phyloP scores from a whole-genome alignment of 2,797 vertebrate genomes.

The Lithobates pipiens region DNA sequence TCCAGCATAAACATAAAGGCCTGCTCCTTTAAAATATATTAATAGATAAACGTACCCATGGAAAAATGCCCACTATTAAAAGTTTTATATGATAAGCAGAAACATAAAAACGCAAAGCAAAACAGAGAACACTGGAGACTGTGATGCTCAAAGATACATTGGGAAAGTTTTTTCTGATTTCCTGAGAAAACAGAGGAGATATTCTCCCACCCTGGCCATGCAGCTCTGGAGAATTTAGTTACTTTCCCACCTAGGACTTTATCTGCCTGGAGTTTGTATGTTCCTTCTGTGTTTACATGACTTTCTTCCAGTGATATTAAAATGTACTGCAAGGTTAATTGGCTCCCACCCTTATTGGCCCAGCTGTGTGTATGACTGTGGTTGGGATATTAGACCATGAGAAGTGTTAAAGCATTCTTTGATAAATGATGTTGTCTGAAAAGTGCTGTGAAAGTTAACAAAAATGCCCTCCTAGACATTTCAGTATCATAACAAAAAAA shows the following conservation, averaged over 20 bases:
- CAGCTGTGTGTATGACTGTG: neutral
- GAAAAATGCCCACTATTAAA: slow-evolving; percentile 15
- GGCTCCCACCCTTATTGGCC: neutral
- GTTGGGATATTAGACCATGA: neutral
- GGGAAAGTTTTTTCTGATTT: neutral
- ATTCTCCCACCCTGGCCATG: too few relatives aligned
- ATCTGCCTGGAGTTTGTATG: neutral
- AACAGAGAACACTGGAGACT: slow-evolving; percentile 9
- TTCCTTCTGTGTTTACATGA: neutral
- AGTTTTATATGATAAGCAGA: neutral
- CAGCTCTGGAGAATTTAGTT: too few relatives aligned
- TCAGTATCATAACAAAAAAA: neutral
- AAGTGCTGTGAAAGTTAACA: neutral
- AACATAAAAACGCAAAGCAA: neutral
- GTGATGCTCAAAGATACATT: neutral
- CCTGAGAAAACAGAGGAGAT: too few relatives aligned
- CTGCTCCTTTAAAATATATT: slow-evolving; percentile 12
- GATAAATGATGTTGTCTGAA: neutral
- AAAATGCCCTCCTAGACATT: neutral
- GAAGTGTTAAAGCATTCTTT: neutral
- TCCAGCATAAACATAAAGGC: slow-evolving; percentile 11
- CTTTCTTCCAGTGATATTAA: neutral
- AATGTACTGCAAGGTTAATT: neutral
- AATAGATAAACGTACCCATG: neutral
- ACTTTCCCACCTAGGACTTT: neutral